Evolutionary conservation across 2,113 vertebrate genomes (phyloP).

Genomic region (Hippocampus mohnikei): DNA sequence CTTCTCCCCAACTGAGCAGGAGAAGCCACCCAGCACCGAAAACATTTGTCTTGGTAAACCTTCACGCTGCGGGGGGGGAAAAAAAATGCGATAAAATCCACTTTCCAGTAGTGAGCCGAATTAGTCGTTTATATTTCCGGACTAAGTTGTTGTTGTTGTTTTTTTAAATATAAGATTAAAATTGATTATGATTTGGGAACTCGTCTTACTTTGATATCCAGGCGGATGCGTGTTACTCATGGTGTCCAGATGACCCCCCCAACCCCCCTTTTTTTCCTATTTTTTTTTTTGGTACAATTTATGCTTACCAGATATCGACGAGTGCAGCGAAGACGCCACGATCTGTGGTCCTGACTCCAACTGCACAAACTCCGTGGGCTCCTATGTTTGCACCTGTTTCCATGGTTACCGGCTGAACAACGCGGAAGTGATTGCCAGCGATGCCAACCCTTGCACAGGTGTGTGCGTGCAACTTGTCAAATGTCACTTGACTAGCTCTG

Average conservation of each 20-base stretch:
- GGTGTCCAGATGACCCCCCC: background rate
- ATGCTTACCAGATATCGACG: conserved; percentile 45
- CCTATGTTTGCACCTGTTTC: conserved; percentile 47
- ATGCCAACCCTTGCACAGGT: conserved; percentile 57
- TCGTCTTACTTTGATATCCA: background rate
- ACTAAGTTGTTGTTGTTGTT: background rate
- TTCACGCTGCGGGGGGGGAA: background rate
- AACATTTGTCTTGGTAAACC: conserved; percentile 5
- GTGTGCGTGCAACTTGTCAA: background rate
- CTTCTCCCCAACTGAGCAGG: background rate
- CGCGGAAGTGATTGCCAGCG: conserved; percentile 22
- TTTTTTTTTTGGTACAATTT: background rate
- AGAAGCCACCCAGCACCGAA: background rate
- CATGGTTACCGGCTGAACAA: conserved; percentile 31
- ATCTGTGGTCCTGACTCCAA: conserved; percentile 51
- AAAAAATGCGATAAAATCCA: background rate
- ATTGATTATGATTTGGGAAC: background rate
- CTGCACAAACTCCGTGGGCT: conserved; percentile 54
- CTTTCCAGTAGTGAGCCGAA: background rate
- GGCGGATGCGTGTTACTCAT: background rate
- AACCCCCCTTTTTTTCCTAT: too few relatives aligned
- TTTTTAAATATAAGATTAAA: background rate
- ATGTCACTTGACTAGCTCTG: background rate
- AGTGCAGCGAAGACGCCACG: conserved; percentile 24
- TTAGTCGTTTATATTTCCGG: background rate